Base-by-base conservation (phyloP, 2,797 vertebrate species). In the Denticeps clupeoides region DNA sequence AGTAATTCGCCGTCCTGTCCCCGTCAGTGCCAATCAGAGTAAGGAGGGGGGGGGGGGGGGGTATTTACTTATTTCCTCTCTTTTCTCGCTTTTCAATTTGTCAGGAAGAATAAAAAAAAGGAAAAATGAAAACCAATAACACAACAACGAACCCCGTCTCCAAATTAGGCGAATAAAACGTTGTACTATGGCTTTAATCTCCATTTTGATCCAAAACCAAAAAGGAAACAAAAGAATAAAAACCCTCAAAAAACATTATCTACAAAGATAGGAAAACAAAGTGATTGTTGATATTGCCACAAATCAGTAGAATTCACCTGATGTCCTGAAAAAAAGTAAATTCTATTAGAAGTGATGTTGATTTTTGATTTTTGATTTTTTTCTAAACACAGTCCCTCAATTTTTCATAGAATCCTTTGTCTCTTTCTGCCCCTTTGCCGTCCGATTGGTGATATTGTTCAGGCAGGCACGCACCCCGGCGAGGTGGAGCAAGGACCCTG, bases 261-360 rank as follows among this genome's bases (percentile, higher is more conserved):
- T 55, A 62, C 59, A 75, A 72, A 74, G 65, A 58, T 56, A 64
- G 68, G 64, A 71, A 67, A 71, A 82, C 67, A 65, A 62, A 83
- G 69, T 71, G 82, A 82, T 80, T 81, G 81, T 80, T 86, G 84
- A 86, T 89, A 89, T 90, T 89, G 89, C 89, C 87, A 91, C 87
- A 87, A 89, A 88, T 89, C 82, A 86, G 87, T 87, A 83, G 81
- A 88, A 86, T 88, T 89, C 87, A 89, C 89, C 87, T 90, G 89
- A 91, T 87, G 85, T 86, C 85, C 83, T 88, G 84, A 85, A 88
- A 88, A 65, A 65, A 67, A 86, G 73, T 60, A 66, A 67, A 64
- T 70, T 62, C 64, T 67, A 65, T 70, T 65, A 59, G 71, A 72
- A 72, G 54, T 65, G 72, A 74, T 70, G 64, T 47, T 82, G 84